These are phyloP conservation scores for Astreopora myriophthalma DNA, from an alignment of 64 coral and sea anemone species.

Conservation along the genomic window DNA sequence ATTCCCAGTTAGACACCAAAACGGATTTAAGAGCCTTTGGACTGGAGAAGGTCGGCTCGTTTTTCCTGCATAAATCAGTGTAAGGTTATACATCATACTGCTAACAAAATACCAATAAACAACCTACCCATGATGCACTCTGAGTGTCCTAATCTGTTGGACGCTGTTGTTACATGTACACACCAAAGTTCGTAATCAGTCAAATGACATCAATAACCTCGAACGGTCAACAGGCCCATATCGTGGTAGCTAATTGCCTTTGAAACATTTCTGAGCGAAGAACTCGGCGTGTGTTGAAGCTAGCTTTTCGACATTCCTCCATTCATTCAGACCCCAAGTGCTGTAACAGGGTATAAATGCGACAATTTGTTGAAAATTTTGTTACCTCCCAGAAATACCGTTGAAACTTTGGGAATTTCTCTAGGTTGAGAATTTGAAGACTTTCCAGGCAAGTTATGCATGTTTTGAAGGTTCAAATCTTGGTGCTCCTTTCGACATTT, in stretches of 20 bases:
- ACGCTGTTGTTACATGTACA: conserved; percentile 28
- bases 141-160: not conserved
- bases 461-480: not conserved
- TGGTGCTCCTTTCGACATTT: conserved; percentile 15
- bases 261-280: not conserved
- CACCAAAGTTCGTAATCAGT: not conserved
- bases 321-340: not conserved
- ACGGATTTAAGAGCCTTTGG: not conserved
- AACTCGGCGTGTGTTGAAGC: not conserved
- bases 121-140: not conserved
- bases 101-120: not conserved
- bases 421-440: conserved; percentile 10
- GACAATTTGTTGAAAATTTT: not conserved
- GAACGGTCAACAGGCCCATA: not conserved
- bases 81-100: not conserved
- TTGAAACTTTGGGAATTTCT: not conserved
- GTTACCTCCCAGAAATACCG: not conserved
- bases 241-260: conserved; percentile 22
- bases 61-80: not conserved
- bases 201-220: conserved; percentile 23
- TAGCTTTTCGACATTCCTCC: not conserved
- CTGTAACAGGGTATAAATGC: not conserved
- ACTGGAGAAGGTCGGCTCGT: not conserved
- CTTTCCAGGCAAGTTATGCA: not conserved
- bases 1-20: not conserved